Evolutionary conservation across 2,113 vertebrate genomes (phyloP).

Genomic region (Grantiella picta): DNA sequence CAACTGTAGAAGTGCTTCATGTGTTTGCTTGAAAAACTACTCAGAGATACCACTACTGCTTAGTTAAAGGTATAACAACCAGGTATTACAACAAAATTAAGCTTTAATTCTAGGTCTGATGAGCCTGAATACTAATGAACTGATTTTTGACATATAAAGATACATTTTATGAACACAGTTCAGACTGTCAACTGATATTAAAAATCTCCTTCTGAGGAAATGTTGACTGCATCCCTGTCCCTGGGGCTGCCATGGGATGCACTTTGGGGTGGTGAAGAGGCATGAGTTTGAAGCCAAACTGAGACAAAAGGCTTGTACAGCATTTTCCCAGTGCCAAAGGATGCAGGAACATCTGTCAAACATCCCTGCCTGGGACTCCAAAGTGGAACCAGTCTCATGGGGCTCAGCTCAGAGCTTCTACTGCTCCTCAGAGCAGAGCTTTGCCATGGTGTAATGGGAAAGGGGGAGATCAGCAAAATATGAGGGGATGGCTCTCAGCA

Average conservation of each 20-base stretch:
- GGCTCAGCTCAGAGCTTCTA: not conserved
- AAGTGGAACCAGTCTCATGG: fast-evolving
- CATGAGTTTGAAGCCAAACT: not conserved
- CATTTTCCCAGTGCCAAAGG: not conserved
- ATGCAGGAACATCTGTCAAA: not conserved
- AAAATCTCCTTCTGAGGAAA: not conserved
- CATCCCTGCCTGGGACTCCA: not conserved
- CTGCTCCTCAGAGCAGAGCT: not conserved
- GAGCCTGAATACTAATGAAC: not conserved
- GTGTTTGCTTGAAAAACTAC: not conserved
- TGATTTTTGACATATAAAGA: not conserved
- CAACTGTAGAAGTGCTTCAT: not conserved
- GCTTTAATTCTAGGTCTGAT: not conserved
- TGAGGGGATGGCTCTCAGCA: not conserved
- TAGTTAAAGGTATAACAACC: not conserved
- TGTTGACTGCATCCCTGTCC: fast-evolving
- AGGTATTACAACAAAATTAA: not conserved
- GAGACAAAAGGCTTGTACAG: not conserved
- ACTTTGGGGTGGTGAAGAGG: not conserved
- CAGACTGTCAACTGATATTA: not conserved
- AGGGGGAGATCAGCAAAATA: fast-evolving
- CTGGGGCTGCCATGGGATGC: not conserved
- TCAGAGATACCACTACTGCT: not conserved
- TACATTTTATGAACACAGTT: not conserved
- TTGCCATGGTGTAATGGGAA: fast-evolving